These are phyloP conservation scores for Picus viridis DNA, from an alignment of 2,797 vertebrate genomes.

Conservation along the genomic window DNA sequence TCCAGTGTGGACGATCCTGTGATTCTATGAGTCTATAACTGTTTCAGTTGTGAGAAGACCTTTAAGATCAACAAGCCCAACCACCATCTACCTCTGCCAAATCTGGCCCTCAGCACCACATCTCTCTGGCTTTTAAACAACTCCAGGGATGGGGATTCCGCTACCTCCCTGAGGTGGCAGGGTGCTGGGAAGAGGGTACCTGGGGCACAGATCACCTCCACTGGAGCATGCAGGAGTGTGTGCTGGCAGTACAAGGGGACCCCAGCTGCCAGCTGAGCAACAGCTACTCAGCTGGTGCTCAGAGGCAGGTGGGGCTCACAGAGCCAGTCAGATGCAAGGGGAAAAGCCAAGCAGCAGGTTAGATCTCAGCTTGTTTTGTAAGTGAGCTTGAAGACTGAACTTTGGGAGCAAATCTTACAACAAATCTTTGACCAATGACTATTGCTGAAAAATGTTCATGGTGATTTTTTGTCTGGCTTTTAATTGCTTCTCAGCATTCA, in stretches of 20 bases:
- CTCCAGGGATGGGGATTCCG: too few species aligned
- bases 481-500: background rate
- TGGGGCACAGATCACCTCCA: background rate
- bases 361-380: background rate
- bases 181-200: too few species aligned
- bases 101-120: too few species aligned
- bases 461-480: background rate
- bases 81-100: too few species aligned
- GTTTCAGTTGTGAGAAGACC: too few species aligned
- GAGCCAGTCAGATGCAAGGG: background rate
- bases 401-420: background rate
- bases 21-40: too few species aligned
- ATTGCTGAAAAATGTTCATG: background rate
- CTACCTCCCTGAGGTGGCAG: background rate
- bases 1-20: too few species aligned
- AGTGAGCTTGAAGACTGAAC: background rate
- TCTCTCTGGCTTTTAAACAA: too few species aligned
- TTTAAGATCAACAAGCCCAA: too few species aligned
- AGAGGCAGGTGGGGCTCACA: background rate
- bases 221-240: background rate
- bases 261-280: background rate
- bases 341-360: background rate
- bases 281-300: background rate
- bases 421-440: background rate
- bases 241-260: rapidly evolving